These are phyloP conservation scores for Eurois occulta DNA, from an alignment of 2,888 invertebrate species.

Conservation along the genomic window DNA sequence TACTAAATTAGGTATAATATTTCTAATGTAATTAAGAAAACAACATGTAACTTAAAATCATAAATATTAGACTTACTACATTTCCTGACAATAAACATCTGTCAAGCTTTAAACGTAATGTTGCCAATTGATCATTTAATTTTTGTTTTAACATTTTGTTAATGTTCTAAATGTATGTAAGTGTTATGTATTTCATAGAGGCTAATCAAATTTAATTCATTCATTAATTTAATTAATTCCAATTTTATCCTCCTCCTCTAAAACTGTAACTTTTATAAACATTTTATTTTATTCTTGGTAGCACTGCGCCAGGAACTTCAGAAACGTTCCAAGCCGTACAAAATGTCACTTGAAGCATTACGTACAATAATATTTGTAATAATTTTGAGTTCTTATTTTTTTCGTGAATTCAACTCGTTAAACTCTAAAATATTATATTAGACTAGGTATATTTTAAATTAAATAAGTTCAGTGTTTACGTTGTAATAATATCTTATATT, in stretches of 20 bases:
- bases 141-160: neutral
- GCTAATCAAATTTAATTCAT: fast-evolving
- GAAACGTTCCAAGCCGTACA: slow-evolving; percentile 14
- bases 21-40: neutral
- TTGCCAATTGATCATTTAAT: neutral
- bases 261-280: neutral
- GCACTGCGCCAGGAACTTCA: slow-evolving; percentile 12
- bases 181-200: neutral
- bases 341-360: slow-evolving; percentile 4
- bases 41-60: neutral
- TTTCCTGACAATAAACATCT: slow-evolving; percentile 8
- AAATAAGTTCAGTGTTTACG: neutral
- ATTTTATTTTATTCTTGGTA: slow-evolving; percentile 8
- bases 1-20: neutral
- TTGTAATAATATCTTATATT: neutral
- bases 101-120: neutral
- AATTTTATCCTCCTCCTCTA: no score
- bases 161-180: neutral
- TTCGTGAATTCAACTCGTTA: neutral
- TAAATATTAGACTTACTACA: slow-evolving; percentile 16
- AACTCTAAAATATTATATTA: neutral
- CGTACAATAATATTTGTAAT: neutral
- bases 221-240: no score
- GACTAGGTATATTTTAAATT: neutral
- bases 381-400: neutral